Percentiles rank a stretch among this genome's conserved stretches.
Conservation (phyloP, 2,888 invertebrate genomes). For the Portevinia maculata region DNA sequence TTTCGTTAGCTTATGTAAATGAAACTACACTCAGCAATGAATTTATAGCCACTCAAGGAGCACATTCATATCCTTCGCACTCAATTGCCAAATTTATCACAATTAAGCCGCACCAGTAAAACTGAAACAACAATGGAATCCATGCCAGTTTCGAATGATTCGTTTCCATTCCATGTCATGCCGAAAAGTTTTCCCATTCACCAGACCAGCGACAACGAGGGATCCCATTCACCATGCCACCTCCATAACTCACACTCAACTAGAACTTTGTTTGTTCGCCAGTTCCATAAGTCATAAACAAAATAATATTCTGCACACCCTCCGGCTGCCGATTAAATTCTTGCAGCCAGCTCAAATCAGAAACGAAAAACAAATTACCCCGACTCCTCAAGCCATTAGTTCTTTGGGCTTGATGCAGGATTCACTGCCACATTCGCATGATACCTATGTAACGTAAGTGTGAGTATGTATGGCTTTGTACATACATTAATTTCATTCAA, state of each 20-base stretch:
- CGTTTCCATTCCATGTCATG: constrained; percentile 23
- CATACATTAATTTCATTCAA: constrained; percentile 62
- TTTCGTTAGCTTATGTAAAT: constrained; percentile 22
- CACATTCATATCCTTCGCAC: constrained; percentile 70
- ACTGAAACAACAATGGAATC: constrained; percentile 49
- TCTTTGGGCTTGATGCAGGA: not conserved
- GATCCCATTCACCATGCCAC: not conserved
- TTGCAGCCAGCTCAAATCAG: constrained; percentile 34
- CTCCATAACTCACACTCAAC: constrained; percentile 28
- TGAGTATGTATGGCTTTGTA: too few species aligned
- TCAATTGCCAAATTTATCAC: constrained; percentile 69
- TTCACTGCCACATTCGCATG: constrained; percentile 18
- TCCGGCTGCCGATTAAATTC: constrained; percentile 5
- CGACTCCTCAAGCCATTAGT: constrained; percentile 38
- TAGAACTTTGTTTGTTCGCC: constrained; percentile 31
- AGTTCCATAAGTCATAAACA: constrained; percentile 37
- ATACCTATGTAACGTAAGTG: constrained; percentile 18
- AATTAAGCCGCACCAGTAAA: constrained; percentile 45
- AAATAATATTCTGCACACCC: constrained; percentile 15
- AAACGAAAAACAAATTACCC: constrained; percentile 53
- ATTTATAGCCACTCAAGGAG: constrained; percentile 66
- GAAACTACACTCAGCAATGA: constrained; percentile 36
- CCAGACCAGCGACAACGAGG: too few species aligned
- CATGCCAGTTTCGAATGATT: constrained; percentile 45
- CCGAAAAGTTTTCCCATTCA: constrained; percentile 27